A percentile compares a stretch with the other conserved stretches of the same genome.
Evolutionary conservation across 2,797 vertebrate species (phyloP).

Genomic region (Pipistrellus nathusii): DNA sequence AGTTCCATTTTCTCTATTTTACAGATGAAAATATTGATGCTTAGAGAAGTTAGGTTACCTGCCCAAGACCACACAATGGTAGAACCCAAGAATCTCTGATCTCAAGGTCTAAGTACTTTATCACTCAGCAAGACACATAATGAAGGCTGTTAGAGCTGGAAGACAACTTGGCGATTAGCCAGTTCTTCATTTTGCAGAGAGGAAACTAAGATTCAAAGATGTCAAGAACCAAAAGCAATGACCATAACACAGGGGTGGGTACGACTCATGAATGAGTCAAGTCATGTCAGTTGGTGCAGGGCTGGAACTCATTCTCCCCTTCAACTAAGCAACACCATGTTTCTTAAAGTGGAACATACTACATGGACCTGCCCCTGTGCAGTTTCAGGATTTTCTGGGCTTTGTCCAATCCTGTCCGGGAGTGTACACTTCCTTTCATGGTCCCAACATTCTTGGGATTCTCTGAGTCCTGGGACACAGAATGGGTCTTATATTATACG

Average conservation of each 20-base stretch:
- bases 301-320: background rate
- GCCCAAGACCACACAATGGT: background rate
- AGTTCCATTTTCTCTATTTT: background rate
- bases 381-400: background rate
- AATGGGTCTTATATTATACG: background rate
- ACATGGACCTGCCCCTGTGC: background rate
- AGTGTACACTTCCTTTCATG: background rate
- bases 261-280: background rate
- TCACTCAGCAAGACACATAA: background rate
- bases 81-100: background rate
- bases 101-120: background rate
- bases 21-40: background rate
- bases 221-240: background rate
- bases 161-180: background rate
- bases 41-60: background rate
- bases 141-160: background rate
- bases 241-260: too few species aligned
- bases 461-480: background rate
- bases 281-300: too few species aligned
- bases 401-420: background rate
- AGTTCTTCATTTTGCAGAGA: background rate
- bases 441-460: background rate
- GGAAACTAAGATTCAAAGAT: background rate
- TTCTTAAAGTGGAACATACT: background rate
- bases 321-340: too few species aligned